A percentile compares a stretch with the other conserved stretches of the same genome.
Evolutionary conservation across 2,888 invertebrate species (phyloP).

Genomic region (Drosophila acutilabella): DNA sequence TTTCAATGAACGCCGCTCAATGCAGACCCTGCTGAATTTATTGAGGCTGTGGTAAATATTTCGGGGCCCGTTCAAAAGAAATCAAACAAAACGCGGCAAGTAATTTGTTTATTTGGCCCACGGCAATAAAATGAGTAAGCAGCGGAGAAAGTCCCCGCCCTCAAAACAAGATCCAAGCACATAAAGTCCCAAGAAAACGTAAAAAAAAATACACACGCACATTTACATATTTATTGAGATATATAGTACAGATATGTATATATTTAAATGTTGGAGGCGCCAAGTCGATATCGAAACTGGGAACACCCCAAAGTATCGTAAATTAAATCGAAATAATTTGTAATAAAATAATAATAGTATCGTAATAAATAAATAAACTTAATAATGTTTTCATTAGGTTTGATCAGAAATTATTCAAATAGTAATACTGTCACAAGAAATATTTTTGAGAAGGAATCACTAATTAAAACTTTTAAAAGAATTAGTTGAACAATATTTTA

Average conservation of each 20-base stretch:
- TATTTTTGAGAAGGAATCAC: background rate
- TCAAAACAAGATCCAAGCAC: background rate
- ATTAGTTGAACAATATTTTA: no score
- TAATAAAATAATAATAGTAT: no score
- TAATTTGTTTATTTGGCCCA: conserved; percentile 78
- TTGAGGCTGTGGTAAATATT: conserved; percentile 78
- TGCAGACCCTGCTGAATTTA: conserved; percentile 74
- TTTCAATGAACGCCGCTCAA: conserved; percentile 68
- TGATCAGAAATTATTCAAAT: background rate
- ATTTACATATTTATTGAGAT: background rate
- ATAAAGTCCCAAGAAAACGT: background rate
- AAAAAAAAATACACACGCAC: background rate
- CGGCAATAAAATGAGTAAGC: conserved; percentile 77
- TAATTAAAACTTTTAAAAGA: no score
- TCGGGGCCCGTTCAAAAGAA: conserved; percentile 79
- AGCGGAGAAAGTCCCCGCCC: conserved; percentile 54
- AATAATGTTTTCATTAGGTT: background rate
- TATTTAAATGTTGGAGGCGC: background rate
- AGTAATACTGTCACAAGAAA: background rate
- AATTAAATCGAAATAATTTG: background rate
- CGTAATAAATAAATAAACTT: background rate
- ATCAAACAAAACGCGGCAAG: conserved; percentile 73
- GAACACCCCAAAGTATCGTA: background rate
- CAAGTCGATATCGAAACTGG: conserved; percentile 1
- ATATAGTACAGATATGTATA: background rate